These are phyloP conservation scores for Gadus macrocephalus DNA, from an alignment of 2,113 vertebrate genomes.

Conservation along the genomic window DNA sequence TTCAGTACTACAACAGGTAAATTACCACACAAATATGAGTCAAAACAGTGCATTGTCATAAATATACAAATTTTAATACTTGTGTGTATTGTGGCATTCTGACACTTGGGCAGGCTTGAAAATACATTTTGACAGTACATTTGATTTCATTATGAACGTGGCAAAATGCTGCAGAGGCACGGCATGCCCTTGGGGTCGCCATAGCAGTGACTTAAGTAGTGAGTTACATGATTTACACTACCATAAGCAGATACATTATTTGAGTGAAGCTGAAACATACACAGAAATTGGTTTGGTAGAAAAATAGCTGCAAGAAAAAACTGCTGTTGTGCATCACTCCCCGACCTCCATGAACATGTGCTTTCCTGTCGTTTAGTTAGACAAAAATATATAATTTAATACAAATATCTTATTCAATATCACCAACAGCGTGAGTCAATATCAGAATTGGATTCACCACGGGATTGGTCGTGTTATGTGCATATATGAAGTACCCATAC, in stretches of 20 bases:
- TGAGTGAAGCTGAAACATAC: constrained; percentile 25
- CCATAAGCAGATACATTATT: constrained; percentile 46
- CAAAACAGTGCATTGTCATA: constrained; percentile 40
- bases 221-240: constrained; percentile 58
- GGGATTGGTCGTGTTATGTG: too few species aligned
- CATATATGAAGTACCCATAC: too few species aligned
- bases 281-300: constrained; percentile 39
- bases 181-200: not conserved
- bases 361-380: too few species aligned
- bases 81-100: constrained; percentile 20
- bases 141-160: constrained; percentile 13
- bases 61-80: constrained; percentile 67
- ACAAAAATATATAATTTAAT: too few species aligned
- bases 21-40: not conserved
- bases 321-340: not conserved
- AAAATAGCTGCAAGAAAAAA: not conserved
- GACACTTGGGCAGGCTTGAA: constrained; percentile 8
- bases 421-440: too few species aligned
- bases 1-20: too few species aligned
- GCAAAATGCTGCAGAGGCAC: constrained; percentile 32
- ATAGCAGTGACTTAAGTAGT: constrained; percentile 44
- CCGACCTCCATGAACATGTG: too few species aligned
- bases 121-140: constrained; percentile 21
- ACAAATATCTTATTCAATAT: too few species aligned
- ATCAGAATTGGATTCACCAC: too few species aligned